phyloP scores from a whole-genome alignment of 2,888 invertebrate species.

The Hemithea aestivaria region DNA sequence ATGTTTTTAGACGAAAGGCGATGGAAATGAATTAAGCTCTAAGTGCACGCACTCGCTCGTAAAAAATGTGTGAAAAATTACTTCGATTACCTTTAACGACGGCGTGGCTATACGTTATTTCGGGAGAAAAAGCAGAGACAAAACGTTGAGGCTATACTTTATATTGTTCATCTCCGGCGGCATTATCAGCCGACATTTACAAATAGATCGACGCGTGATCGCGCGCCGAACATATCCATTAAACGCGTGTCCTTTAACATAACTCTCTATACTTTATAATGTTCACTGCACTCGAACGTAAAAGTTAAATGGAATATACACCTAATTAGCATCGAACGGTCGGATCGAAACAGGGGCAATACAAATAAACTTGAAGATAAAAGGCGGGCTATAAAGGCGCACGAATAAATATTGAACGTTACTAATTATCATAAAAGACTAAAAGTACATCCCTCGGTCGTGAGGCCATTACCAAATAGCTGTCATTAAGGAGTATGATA shows the following conservation, averaged over 20 bases:
- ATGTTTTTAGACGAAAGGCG: conserved; percentile 55
- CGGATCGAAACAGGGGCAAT: conserved; percentile 54
- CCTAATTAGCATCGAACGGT: conserved; percentile 53
- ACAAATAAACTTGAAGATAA: conserved; percentile 68
- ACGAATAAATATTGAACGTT: conserved; percentile 68
- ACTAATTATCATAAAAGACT: conserved; percentile 67
- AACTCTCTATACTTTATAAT: conserved; percentile 25
- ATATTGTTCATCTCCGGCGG: conserved; percentile 24
- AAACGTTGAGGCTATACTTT: conserved; percentile 8
- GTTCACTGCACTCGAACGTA: conserved; percentile 36
- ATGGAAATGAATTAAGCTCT: conserved; percentile 60
- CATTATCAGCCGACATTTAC: conserved; percentile 18
- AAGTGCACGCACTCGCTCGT: conserved; percentile 54
- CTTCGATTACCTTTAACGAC: conserved; percentile 63
- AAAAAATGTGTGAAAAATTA: conserved; percentile 72
- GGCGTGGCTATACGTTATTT: conserved; percentile 51
- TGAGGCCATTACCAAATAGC: conserved; percentile 68
- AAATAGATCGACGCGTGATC: conserved; percentile 19
- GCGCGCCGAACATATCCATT: conserved; percentile 12
- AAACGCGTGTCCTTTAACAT: conserved; percentile 15
- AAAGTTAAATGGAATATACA: conserved; percentile 40
- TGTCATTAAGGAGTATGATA: conserved; percentile 59
- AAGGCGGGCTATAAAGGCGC: conserved; percentile 58
- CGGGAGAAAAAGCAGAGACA: conserved; percentile 18
- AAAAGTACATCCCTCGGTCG: conserved; percentile 53